Evolutionary conservation across 2,797 vertebrate species (phyloP).

Genomic region (Scomberomorus guttatus): DNA sequence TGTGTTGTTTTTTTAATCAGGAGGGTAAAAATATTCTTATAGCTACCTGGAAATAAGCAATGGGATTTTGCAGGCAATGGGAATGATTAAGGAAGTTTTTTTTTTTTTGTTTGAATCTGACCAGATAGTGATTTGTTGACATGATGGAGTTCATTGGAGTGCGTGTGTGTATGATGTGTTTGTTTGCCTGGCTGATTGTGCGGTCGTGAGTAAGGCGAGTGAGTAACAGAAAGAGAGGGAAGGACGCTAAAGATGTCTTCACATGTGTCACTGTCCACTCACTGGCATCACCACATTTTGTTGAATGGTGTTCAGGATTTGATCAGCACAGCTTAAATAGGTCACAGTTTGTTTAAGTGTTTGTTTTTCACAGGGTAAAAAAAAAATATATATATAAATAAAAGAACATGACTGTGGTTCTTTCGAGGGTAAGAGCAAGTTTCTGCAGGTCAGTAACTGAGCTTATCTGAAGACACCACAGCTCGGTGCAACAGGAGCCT

Average conservation of each 20-base stretch:
- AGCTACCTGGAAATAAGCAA: constrained; percentile 52
- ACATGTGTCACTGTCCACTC: constrained; percentile 59
- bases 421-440: constrained; percentile 75
- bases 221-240: constrained; percentile 17
- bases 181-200: constrained; percentile 27
- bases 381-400: constrained; percentile 31
- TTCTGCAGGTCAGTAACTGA: constrained; percentile 88
- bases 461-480: constrained; percentile 77
- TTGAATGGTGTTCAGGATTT: constrained; percentile 58
- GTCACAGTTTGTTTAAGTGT: constrained; percentile 68
- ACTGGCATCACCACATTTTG: constrained; percentile 53
- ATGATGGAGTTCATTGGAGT: constrained; percentile 14
- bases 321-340: constrained; percentile 68
- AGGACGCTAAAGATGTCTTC: constrained; percentile 56
- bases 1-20: constrained; percentile 75
- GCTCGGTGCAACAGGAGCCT: constrained; percentile 73
- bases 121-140: constrained; percentile 38
- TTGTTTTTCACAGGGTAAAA: constrained; percentile 81
- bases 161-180: constrained; percentile 10
- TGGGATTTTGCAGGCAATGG: constrained; percentile 14
- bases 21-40: constrained; percentile 52
- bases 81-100: constrained; percentile 30
- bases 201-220: constrained; percentile 31
- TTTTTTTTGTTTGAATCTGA: constrained; percentile 32
- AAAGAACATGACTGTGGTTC: constrained; percentile 64